Evolutionary conservation across 2,888 invertebrate species (phyloP).

Genomic region (Sericinus montela): DNA sequence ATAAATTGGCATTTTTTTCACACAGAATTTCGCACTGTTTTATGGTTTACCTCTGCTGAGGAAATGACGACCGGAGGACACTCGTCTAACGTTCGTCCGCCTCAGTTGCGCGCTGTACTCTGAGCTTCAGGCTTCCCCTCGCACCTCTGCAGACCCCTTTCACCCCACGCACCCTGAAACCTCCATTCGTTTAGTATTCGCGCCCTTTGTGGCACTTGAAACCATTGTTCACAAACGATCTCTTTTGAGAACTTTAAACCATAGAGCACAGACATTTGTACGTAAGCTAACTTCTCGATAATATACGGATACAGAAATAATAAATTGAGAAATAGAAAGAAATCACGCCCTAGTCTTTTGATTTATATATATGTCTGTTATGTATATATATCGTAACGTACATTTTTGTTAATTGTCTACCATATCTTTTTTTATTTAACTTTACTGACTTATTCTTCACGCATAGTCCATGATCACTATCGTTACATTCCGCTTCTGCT

Average conservation of each 20-base stretch:
- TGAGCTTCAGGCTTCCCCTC: conserved; percentile 43
- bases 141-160: conserved; percentile 36
- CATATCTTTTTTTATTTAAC: too few species aligned
- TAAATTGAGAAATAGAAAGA: too few species aligned
- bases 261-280: conserved; percentile 9
- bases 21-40: conserved; percentile 45
- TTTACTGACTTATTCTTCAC: too few species aligned
- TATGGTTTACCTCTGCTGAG: conserved; percentile 32
- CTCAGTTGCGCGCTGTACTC: conserved; percentile 63
- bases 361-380: too few species aligned
- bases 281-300: conserved; percentile 19
- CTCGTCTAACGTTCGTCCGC: conserved; percentile 65
- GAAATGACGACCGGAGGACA: conserved; percentile 32
- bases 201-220: conserved; percentile 76
- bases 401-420: too few species aligned
- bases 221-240: conserved; percentile 67
- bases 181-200: conserved; percentile 71
- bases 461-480: too few species aligned
- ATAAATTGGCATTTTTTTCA: conserved; percentile 53
- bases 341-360: too few species aligned
- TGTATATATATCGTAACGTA: too few species aligned
- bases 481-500: too few species aligned
- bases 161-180: conserved; percentile 40
- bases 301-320: background rate
- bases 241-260: conserved; percentile 29